Base-by-base conservation (phyloP, 64 coral and sea anemone genomes). In the Pachyseris speciosa region DNA sequence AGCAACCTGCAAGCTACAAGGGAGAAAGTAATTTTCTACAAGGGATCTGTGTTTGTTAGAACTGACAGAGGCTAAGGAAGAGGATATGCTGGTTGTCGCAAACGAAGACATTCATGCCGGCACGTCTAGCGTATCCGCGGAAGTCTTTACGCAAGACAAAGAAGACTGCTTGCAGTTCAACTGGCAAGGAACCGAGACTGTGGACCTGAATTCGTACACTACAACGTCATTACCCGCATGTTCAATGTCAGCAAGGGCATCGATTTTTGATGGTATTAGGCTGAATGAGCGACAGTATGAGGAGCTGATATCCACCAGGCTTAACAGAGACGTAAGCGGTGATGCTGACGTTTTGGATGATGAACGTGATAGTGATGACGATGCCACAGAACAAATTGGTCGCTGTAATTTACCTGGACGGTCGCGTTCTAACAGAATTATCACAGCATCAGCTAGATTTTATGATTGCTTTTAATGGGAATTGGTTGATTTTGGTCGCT, bases 1-100 rank as follows among this genome's bases (percentile, higher is more conserved):
- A 53, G 50, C 50, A 53, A 53, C 50, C 50, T 53, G 50, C 7
- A 53, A 53, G 50, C 50, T 53, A 53, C 50, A 13, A 53, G 50
- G 50, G 50, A 53, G 60, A 64, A 64, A 64, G 60, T 64, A 64
- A 64, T 64, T 29, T 64, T 64, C 60, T 64, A 64, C 60, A 64
- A 64, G 5, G 60, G 60, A 25, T 64, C 60, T 64, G 60, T 64
- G 27, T 64, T 64, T 64, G 60, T 64, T 28, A 64, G n/a, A 64
- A 64, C 60, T 64, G 60, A n/a, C n/a, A n/a, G n/a, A 30, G 60
- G 60, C 60, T 64, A 30, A 30, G 60, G 60, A 64, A 64, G 60
- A 27, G 60, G 27, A 64, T 30, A 64, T 64, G 60, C 27, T 64
- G 7, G 27, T 64, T 64, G 60, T 64, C 60, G 27, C 60, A 64